Evolutionary conservation across 2,888 invertebrate species (phyloP), one percentile per base, ranked within the genome.

Genomic region (Morpho deidamia): DNA sequence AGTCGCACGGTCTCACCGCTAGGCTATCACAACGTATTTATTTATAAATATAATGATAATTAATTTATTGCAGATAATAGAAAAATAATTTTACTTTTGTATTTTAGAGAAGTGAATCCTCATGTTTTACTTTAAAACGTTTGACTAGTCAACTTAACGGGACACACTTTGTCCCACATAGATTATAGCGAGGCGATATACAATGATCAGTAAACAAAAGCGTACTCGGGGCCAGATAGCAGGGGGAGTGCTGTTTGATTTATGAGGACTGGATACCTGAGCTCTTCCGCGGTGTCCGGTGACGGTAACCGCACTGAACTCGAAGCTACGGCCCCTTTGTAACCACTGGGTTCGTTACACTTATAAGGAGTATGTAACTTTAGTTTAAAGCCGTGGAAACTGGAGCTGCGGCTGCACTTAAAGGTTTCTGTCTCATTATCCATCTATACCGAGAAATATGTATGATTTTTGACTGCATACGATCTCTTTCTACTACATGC

Each of bases 221-320:
- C 71, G 73, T 79, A 78, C 82, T 81, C 81, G 78, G 75, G 77
- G 68, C 74, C 9, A 70, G 71, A 67, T 63, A 63, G 76, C 72
- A 71, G 76, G 81, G 83, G 83, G 80, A 78, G 74, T 70, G 76
- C 77, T 73, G 74, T 71, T 77, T 85, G 84, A 86, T 86, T 86
- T 87, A 86, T 83, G 77, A 71, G 68, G 68, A 67, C 74, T 75
- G 74, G 83, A 83, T 81, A 83, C 73, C 73, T 72, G 74, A 83
- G 82, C 80, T 78, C 83, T 85, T 87, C 85, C 86, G 84, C 72
- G 76, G 82, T 81, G 77, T 81, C 78, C 74, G 76, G 72, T 84
- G 78, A 78, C 80, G 74, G 73, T 69, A 70, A 78, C 81, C 80
- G 74, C 80, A 76, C 71, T 67, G 72, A 74, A 73, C 70, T 73